A percentile compares a stretch with the other conserved stretches of the same genome.
phyloP scores from a whole-genome alignment of 2,888 invertebrate genomes.

The Isoperla grammatica region DNA sequence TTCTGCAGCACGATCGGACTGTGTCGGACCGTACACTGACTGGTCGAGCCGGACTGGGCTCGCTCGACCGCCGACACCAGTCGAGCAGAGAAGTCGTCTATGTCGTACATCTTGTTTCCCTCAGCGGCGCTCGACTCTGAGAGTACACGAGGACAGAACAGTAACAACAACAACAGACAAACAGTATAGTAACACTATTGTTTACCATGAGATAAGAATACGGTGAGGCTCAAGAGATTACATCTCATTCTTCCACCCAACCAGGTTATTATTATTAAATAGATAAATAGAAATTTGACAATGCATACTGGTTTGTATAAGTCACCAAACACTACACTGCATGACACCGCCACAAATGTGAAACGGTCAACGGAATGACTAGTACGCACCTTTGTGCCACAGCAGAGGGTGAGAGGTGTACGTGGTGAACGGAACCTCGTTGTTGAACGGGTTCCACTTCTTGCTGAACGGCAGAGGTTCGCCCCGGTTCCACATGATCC shows the following conservation, averaged over 20 bases:
- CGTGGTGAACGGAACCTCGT: slow-evolving; percentile 71
- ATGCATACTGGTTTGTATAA: no score
- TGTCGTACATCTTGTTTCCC: slow-evolving; percentile 45
- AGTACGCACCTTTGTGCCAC: slow-evolving; percentile 67
- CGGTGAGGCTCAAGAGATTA: no score
- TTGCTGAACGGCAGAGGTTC: slow-evolving; percentile 59
- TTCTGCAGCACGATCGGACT: slow-evolving; percentile 71
- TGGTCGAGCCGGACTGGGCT: slow-evolving; percentile 37
- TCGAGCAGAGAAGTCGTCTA: slow-evolving; percentile 55
- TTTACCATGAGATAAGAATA: no score
- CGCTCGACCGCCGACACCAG: slow-evolving; percentile 51
- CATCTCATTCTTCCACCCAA: no score
- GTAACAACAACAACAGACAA: slow-evolving; percentile 28
- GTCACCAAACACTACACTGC: no score
- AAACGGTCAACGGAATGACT: no score
- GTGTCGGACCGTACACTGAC: slow-evolving; percentile 52
- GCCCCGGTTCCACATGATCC: slow-evolving; percentile 72
- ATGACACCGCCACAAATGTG: no score
- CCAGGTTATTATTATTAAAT: no score
- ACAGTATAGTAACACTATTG: no score
- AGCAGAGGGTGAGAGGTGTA: slow-evolving; percentile 75
- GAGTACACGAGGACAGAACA: slow-evolving; percentile 36
- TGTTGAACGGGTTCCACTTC: slow-evolving; percentile 83
- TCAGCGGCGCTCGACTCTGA: slow-evolving; percentile 14
- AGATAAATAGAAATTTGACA: no score